A percentile compares a stretch with the other conserved stretches of the same genome.
Evolutionary conservation across 2,113 vertebrate genomes (phyloP).

Genomic region (Rhodinocichla rosea): DNA sequence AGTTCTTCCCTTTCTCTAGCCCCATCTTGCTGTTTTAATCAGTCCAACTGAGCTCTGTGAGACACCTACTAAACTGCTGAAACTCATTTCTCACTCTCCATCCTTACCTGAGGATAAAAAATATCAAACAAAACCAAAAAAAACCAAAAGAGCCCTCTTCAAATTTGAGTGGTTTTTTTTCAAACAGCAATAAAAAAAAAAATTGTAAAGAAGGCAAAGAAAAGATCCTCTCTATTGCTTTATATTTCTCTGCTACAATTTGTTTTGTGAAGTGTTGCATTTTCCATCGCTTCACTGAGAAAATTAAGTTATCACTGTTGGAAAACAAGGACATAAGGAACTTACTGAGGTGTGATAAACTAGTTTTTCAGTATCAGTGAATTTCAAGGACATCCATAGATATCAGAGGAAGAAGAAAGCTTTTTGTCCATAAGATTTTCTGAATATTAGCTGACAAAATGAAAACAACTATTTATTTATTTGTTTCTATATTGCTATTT

Average conservation of each 20-base stretch:
- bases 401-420: background rate
- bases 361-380: constrained; percentile 28
- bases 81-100: background rate
- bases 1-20: background rate
- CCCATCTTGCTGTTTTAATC: background rate
- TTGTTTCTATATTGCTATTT: background rate
- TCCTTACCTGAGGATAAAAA: background rate
- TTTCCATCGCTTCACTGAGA: constrained; percentile 12
- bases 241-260: background rate
- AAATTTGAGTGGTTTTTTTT: background rate
- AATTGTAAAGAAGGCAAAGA: background rate
- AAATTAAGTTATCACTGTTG: constrained; percentile 46
- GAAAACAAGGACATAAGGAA: constrained; percentile 52
- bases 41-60: background rate
- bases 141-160: background rate
- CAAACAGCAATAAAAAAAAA: background rate
- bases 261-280: constrained; percentile 26
- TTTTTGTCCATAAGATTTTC: background rate
- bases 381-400: constrained; percentile 23
- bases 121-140: background rate
- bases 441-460: constrained; percentile 3
- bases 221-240: background rate
- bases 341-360: constrained; percentile 38
- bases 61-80: background rate
- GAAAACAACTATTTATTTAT: background rate